Conservation (phyloP, 2,113 vertebrate genomes). For the Nannobrachium achirus region DNA sequence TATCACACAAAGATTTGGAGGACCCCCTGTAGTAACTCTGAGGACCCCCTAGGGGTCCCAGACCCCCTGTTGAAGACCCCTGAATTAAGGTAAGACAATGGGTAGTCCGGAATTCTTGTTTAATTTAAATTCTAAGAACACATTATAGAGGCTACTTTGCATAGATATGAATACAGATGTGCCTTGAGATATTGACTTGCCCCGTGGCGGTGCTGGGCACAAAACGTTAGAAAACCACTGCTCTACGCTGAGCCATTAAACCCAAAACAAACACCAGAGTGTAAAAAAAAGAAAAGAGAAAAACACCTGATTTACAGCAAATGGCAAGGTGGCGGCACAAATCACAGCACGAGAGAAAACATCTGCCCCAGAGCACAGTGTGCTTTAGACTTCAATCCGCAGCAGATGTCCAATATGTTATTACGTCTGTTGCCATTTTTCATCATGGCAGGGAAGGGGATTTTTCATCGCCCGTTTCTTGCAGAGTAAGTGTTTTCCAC, state of each 20-base stretch:
- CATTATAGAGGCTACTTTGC: no score
- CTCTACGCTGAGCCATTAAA: constrained; percentile 9
- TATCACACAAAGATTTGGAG: no score
- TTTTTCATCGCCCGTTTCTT: constrained; percentile 85
- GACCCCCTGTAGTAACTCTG: no score
- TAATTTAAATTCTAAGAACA: no score
- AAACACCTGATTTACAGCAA: constrained; percentile 57
- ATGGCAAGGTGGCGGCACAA: constrained; percentile 40
- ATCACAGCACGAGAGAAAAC: constrained; percentile 71
- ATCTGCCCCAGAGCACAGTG: constrained; percentile 76
- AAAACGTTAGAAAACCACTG: no score
- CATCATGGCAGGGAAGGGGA: constrained; percentile 83
- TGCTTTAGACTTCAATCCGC: constrained; percentile 69
- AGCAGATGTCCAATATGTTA: constrained; percentile 89
- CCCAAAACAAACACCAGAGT: constrained; percentile 33
- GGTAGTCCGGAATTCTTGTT: no score
- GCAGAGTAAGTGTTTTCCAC: constrained; percentile 83
- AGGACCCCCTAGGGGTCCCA: no score
- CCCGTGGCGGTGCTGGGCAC: no score
- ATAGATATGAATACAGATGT: no score
- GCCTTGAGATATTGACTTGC: no score
- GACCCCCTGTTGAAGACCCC: no score
- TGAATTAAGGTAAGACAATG: no score
- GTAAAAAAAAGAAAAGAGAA: constrained; percentile 6
- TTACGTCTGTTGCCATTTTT: constrained; percentile 87